Conservation (phyloP, 2,888 invertebrate species). For the Clusia tigrina region DNA sequence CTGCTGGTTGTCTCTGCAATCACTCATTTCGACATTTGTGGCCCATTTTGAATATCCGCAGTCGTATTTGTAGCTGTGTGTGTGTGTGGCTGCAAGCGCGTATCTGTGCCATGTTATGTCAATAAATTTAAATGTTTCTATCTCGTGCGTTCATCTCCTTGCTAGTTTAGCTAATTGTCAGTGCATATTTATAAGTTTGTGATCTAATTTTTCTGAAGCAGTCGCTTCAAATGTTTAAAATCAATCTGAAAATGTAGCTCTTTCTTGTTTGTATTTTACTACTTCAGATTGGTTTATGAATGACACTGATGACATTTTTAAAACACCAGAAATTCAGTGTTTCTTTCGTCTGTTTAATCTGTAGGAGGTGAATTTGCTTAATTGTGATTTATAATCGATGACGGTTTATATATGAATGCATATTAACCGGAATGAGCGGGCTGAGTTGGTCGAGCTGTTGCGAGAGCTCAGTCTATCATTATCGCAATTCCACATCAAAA, state of each 20-base stretch:
- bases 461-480: no score
- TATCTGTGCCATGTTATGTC: slow-evolving; percentile 20
- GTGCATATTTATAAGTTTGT: slow-evolving; percentile 43
- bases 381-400: slow-evolving; percentile 2
- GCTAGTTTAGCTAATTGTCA: slow-evolving; percentile 46
- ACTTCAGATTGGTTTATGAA: slow-evolving; percentile 42
- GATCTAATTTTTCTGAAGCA: slow-evolving; percentile 40
- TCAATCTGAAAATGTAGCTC: slow-evolving; percentile 50
- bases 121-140: slow-evolving; percentile 35
- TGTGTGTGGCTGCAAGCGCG: background rate
- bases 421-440: no score
- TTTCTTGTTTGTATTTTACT: slow-evolving; percentile 35
- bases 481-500: no score
- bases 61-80: background rate
- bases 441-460: no score
- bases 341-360: background rate
- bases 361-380: slow-evolving; percentile 7
- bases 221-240: slow-evolving; percentile 53
- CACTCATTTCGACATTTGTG: slow-evolving; percentile 23
- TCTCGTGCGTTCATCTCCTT: slow-evolving; percentile 21
- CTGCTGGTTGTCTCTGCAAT: slow-evolving; percentile 25
- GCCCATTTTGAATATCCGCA: slow-evolving; percentile 17
- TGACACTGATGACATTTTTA: slow-evolving; percentile 41
- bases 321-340: slow-evolving; percentile 14
- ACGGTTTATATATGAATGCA: no score